Conservation (phyloP, 2,797 vertebrate genomes). For the Coregonus ussuriensis region DNA sequence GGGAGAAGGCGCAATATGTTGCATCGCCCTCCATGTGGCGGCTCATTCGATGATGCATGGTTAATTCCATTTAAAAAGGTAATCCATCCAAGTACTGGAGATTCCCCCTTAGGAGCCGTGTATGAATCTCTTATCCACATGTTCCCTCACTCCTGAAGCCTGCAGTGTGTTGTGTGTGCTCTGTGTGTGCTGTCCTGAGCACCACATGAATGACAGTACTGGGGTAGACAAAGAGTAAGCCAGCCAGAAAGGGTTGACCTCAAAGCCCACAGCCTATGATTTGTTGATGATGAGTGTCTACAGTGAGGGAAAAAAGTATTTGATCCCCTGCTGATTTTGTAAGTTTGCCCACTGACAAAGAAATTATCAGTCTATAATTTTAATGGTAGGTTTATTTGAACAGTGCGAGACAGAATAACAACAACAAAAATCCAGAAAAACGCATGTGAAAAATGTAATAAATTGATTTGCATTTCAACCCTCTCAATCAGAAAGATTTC, state of each 20-base stretch:
- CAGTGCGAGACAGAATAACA: no score
- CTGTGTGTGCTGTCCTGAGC: not conserved
- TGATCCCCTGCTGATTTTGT: no score
- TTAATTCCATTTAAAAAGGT: constrained; percentile 14
- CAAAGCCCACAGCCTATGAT: constrained; percentile 34
- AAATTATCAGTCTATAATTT: no score
- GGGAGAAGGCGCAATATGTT: not conserved
- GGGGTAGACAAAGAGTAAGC: constrained; percentile 18
- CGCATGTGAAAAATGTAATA: no score
- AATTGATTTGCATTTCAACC: no score
- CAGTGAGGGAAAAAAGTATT: no score
- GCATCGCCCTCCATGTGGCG: constrained; percentile 15
- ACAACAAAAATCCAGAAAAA: no score
- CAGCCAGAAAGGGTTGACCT: constrained; percentile 25
- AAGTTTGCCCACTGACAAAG: no score
- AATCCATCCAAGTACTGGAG: constrained; percentile 29
- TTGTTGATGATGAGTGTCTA: constrained; percentile 48
- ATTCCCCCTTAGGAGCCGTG: constrained; percentile 8
- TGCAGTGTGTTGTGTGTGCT: not conserved
- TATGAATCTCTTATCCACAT: constrained; percentile 27
- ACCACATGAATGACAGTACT: constrained; percentile 26
- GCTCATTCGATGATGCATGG: constrained; percentile 2
- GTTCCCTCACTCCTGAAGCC: constrained; percentile 16
- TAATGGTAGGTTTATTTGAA: no score
- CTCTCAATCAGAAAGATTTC: no score